Evolutionary conservation across 2,797 vertebrate species (phyloP).

Genomic region (Epinephelus awoara): DNA sequence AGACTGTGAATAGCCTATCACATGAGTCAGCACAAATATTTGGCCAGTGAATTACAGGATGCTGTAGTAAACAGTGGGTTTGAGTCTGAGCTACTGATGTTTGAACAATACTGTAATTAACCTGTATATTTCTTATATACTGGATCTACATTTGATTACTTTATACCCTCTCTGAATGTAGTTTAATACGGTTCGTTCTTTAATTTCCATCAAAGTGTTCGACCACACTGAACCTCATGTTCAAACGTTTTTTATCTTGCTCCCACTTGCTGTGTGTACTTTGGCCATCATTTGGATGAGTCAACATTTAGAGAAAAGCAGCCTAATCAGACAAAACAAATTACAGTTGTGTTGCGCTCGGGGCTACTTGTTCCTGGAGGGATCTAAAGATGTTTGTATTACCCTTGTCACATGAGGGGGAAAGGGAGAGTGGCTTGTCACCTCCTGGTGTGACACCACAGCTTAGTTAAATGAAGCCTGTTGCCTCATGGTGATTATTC

Average conservation of each 20-base stretch:
- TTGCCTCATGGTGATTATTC: constrained; percentile 70
- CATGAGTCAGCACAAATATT: constrained; percentile 89
- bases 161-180: neutral
- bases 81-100: neutral
- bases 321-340: constrained; percentile 48
- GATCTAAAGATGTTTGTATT: constrained; percentile 66
- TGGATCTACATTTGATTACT: neutral
- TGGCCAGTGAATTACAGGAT: constrained; percentile 80
- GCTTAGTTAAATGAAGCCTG: constrained; percentile 76
- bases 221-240: neutral
- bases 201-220: neutral
- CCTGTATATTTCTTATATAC: too few relatives aligned
- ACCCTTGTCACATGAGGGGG: constrained; percentile 46
- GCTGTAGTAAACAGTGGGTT: constrained; percentile 41
- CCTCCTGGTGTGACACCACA: constrained; percentile 62
- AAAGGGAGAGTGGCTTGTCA: constrained; percentile 77
- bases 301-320: neutral
- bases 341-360: constrained; percentile 21
- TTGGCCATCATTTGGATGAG: neutral
- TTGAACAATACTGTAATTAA: neutral
- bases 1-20: constrained; percentile 85
- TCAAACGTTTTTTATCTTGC: too few relatives aligned
- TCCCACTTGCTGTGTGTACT: neutral
- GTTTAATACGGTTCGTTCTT: neutral
- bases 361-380: constrained; percentile 20